Percentiles rank a stretch among this genome's conserved stretches.
phyloP scores from a whole-genome alignment of 2,113 vertebrate genomes.

The Mus spicilegus region DNA sequence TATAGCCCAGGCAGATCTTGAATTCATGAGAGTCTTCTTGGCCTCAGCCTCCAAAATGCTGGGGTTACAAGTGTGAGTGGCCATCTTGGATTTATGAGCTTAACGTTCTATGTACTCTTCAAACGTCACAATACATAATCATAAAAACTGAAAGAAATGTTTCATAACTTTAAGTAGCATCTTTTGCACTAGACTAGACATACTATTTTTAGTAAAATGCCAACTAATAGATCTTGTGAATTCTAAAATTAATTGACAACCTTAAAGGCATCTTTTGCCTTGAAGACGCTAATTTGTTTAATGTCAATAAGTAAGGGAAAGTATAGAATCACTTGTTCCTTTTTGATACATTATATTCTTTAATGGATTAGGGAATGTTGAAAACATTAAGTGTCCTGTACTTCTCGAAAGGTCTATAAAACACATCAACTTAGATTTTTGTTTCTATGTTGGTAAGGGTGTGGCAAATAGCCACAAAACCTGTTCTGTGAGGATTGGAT shows the following conservation, averaged over 20 bases:
- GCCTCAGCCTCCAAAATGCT: not conserved
- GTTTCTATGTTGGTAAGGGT: not conserved
- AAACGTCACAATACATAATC: not conserved
- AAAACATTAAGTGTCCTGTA: not conserved
- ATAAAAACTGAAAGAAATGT: not conserved
- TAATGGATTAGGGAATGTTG: not conserved
- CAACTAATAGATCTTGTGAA: not conserved
- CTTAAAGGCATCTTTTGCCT: not conserved
- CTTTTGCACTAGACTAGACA: not conserved
- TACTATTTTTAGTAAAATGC: not conserved
- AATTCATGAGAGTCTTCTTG: not conserved
- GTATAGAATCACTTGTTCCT: not conserved
- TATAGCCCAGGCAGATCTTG: too few species aligned
- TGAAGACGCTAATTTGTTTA: not conserved
- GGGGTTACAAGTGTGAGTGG: not conserved
- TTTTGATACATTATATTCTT: not conserved
- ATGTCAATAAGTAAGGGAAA: not conserved
- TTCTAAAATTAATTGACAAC: not conserved
- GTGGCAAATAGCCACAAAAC: not conserved
- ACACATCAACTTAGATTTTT: not conserved
- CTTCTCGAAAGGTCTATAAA: not conserved
- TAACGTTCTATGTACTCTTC: not conserved
- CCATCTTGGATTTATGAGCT: too few species aligned
- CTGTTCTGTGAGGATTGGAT: too few species aligned
- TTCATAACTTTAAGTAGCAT: not conserved